These are phyloP conservation scores for Choloepus hoffmanni DNA, from an alignment of 2,113 vertebrate species.

Conservation along the genomic window DNA sequence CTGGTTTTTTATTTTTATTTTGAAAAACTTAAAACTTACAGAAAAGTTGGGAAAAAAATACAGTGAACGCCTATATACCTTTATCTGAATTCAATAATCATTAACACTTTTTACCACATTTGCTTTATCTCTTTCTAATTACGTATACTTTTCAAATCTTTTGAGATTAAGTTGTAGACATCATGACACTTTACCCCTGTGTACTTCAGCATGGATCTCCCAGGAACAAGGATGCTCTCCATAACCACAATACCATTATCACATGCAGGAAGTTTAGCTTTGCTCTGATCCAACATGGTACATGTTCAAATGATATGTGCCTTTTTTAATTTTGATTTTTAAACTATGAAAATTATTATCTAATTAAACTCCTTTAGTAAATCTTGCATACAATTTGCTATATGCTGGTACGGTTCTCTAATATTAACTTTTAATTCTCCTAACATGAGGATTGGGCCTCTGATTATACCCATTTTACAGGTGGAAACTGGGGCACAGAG, in stretches of 20 bases:
- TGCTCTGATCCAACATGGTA: background rate
- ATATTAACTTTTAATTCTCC: background rate
- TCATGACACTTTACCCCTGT: background rate
- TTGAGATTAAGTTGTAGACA: conserved; percentile 49
- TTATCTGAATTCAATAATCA: background rate
- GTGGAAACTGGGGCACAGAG: background rate
- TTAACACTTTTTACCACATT: background rate
- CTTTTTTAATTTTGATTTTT: conserved; percentile 40
- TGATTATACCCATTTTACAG: background rate
- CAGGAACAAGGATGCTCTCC: conserved; percentile 24
- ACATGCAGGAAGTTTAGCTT: background rate
- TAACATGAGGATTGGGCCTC: background rate
- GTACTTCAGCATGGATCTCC: background rate
- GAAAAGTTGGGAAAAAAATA: background rate
- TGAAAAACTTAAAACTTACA: background rate
- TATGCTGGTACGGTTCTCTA: background rate
- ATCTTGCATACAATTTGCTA: background rate
- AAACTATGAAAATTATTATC: background rate
- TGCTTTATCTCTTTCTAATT: conserved; percentile 52
- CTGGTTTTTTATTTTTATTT: background rate
- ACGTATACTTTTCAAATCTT: conserved; percentile 16
- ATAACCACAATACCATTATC: background rate
- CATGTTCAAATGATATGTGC: background rate
- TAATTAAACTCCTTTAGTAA: background rate
- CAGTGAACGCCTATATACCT: background rate